Conservation (phyloP, 2,113 vertebrate genomes). For the Callaeas wilsoni region DNA sequence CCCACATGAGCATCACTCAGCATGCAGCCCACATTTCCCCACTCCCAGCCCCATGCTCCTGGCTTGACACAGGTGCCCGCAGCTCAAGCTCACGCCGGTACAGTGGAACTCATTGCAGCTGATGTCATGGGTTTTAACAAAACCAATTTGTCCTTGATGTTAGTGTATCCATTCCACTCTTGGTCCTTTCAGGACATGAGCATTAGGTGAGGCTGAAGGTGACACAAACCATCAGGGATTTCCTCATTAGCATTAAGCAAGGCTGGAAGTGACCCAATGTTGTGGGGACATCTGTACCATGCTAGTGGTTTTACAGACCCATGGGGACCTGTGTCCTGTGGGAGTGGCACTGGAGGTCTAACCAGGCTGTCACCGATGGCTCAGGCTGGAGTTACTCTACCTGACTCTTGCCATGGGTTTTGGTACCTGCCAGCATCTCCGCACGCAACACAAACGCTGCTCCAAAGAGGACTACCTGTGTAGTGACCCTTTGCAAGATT, state of each 20-base stretch:
- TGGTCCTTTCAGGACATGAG: neutral
- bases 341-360: neutral
- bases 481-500: neutral
- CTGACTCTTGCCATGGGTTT: neutral
- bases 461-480: neutral
- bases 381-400: neutral
- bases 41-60: fast-evolving
- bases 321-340: fast-evolving
- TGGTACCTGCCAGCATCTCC: neutral
- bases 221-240: neutral
- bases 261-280: neutral
- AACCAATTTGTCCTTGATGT: neutral
- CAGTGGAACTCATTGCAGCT: neutral
- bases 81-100: neutral
- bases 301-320: neutral
- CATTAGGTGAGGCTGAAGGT: neutral
- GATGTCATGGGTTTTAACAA: fast-evolving
- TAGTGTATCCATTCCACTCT: neutral
- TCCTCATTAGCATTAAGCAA: fast-evolving
- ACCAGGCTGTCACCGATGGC: fast-evolving
- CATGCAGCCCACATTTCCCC: fast-evolving
- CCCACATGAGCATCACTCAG: neutral
- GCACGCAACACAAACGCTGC: neutral
- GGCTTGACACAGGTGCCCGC: neutral
- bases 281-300: neutral